Conservation (phyloP, 2,888 invertebrate species). For the Callimorpha dominula region DNA sequence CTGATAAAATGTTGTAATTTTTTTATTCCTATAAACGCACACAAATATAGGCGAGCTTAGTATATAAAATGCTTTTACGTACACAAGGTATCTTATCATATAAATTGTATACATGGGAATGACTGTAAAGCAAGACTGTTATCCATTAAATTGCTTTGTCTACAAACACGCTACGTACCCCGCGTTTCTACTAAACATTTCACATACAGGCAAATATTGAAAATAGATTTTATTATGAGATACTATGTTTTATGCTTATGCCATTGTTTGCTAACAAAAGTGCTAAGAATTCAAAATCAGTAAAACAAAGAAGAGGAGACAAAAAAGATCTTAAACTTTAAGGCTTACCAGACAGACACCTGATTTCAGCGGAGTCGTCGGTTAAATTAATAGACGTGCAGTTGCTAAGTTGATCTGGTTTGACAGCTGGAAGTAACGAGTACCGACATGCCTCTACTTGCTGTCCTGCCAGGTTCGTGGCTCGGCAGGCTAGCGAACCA, state of each 20-base stretch:
- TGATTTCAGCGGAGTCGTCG: constrained; percentile 91
- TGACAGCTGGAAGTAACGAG: constrained; percentile 91
- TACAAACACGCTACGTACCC: neutral
- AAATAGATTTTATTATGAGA: too few relatives aligned
- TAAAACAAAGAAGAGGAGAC: neutral
- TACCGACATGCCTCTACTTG: constrained; percentile 92
- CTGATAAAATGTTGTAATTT: too few relatives aligned
- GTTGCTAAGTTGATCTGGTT: constrained; percentile 92
- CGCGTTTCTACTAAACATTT: too few relatives aligned
- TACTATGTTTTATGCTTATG: too few relatives aligned
- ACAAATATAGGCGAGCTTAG: too few relatives aligned
- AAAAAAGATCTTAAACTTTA: neutral
- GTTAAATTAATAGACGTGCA: constrained; percentile 92
- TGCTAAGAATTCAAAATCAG: neutral
- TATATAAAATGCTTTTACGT: too few relatives aligned
- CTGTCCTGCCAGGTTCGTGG: constrained; percentile 90
- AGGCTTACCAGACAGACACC: constrained; percentile 87
- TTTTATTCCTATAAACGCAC: too few relatives aligned
- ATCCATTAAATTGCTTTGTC: neutral
- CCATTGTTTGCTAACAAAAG: neutral
- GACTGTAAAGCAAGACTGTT: neutral
- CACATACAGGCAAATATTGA: too few relatives aligned
- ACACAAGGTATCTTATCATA: neutral
- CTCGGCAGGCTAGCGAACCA: constrained; percentile 91
- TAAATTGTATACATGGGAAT: neutral